These are phyloP conservation scores for Hyalella azteca DNA, from an alignment of 2,888 invertebrate species.

Conservation along the genomic window DNA sequence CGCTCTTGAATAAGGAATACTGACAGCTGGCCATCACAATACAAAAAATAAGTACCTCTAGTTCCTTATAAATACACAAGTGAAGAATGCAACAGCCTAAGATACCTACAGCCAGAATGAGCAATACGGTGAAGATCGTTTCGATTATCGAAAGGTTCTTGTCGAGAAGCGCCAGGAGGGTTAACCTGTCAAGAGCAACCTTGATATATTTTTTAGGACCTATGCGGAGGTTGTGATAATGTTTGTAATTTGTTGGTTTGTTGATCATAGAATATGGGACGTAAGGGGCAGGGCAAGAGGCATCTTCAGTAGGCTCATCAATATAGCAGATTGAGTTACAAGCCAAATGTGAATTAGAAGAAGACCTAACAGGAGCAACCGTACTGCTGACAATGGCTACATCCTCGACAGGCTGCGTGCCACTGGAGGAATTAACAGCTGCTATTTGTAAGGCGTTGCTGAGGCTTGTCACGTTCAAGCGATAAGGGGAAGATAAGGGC, in stretches of 20 bases:
- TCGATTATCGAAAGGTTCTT: slow-evolving; percentile 84
- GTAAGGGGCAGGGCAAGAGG: not conserved
- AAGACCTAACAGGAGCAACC: slow-evolving; percentile 26
- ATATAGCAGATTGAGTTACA: slow-evolving; percentile 29
- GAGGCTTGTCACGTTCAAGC: not conserved
- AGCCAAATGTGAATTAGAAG: slow-evolving; percentile 40
- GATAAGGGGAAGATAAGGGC: not conserved
- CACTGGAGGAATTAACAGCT: not conserved
- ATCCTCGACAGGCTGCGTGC: not conserved
- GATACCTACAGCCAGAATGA: slow-evolving; percentile 84
- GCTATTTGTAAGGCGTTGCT: not conserved
- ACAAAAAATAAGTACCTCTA: slow-evolving; percentile 92
- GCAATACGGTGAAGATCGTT: slow-evolving; percentile 78
- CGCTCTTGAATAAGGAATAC: slow-evolving; percentile 94
- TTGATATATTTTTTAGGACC: slow-evolving; percentile 67
- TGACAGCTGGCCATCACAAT: slow-evolving; percentile 98
- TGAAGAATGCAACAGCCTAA: slow-evolving; percentile 84
- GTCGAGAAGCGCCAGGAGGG: slow-evolving; percentile 89
- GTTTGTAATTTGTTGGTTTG: slow-evolving; percentile 58
- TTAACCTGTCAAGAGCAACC: slow-evolving; percentile 89
- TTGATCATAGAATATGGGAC: slow-evolving; percentile 22
- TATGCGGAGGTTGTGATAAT: slow-evolving; percentile 79
- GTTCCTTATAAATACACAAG: slow-evolving; percentile 85
- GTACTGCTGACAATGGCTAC: slow-evolving; percentile 37
- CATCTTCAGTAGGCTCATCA: slow-evolving; percentile 13